Evolutionary conservation across 2,888 invertebrate genomes (phyloP).

Genomic region (Eubasilissa splendida): DNA sequence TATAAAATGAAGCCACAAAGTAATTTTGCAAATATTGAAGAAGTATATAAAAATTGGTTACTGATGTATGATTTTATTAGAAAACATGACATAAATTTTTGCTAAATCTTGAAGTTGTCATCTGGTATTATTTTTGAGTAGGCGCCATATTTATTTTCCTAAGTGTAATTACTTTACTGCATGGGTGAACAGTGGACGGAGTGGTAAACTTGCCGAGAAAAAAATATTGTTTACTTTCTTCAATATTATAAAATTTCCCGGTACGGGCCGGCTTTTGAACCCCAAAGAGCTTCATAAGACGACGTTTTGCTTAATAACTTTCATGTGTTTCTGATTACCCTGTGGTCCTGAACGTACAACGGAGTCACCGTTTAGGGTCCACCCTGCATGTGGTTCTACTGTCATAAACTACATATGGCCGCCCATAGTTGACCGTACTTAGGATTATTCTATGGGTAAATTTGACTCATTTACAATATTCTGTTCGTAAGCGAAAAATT

Average conservation of each 20-base stretch:
- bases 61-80: neutral
- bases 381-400: conserved; percentile 7
- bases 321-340: conserved; percentile 47
- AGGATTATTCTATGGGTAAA: neutral
- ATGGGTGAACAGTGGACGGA: neutral
- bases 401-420: conserved; percentile 19
- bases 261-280: conserved; percentile 14
- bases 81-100: neutral
- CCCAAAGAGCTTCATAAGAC: neutral
- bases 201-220: neutral
- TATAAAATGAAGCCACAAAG: too few species aligned
- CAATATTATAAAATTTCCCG: neutral
- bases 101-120: too few species aligned
- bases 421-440: neutral
- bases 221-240: conserved; percentile 23
- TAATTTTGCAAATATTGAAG: too few species aligned
- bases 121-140: conserved; percentile 11
- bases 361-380: neutral
- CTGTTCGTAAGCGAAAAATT: too few species aligned
- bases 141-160: conserved; percentile 16
- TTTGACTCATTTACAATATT: too few species aligned
- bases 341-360: neutral
- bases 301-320: conserved; percentile 34
- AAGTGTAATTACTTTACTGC: neutral
- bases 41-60: too few species aligned